phyloP scores from a whole-genome alignment of 2,888 invertebrate genomes.

The Amblyjoppa fuscipennis region DNA sequence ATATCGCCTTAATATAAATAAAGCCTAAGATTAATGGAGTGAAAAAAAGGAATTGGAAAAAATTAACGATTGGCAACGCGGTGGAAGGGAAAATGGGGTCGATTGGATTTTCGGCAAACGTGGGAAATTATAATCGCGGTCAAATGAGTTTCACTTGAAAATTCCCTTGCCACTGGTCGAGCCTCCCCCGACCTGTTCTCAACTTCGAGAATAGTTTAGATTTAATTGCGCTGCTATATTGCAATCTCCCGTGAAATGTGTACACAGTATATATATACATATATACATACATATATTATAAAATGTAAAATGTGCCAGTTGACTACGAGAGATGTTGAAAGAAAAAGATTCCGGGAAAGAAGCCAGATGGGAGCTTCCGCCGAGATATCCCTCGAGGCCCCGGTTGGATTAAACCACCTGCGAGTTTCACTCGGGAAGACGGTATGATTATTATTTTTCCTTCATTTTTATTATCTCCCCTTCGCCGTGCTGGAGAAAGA shows the following conservation, averaged over 20 bases:
- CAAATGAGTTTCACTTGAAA: no score
- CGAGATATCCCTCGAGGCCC: constrained; percentile 41
- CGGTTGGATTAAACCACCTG: constrained; percentile 48
- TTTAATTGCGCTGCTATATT: constrained; percentile 12
- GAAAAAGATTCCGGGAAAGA: constrained; percentile 45
- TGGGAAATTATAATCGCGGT: no score
- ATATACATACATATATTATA: not conserved
- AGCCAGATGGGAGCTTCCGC: constrained; percentile 44
- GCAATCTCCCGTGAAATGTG: no score
- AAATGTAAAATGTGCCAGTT: constrained; percentile 8
- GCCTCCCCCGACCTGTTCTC: no score
- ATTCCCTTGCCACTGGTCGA: no score
- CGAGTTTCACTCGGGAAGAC: constrained; percentile 4
- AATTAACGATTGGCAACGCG: not conserved
- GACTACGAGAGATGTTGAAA: constrained; percentile 18
- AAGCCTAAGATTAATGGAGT: not conserved
- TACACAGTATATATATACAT: not conserved
- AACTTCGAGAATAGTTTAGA: constrained; percentile 4
- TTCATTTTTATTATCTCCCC: constrained; percentile 31
- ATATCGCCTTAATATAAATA: not conserved
- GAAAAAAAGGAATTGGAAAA: not conserved
- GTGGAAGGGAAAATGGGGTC: not conserved
- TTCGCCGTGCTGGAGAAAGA: no score
- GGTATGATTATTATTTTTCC: constrained; percentile 43
- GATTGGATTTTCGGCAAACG: no score